A percentile compares a stretch with the other conserved stretches of the same genome.
Evolutionary conservation across 2,888 invertebrate genomes (phyloP).

Genomic region (Dryococelus australis): DNA sequence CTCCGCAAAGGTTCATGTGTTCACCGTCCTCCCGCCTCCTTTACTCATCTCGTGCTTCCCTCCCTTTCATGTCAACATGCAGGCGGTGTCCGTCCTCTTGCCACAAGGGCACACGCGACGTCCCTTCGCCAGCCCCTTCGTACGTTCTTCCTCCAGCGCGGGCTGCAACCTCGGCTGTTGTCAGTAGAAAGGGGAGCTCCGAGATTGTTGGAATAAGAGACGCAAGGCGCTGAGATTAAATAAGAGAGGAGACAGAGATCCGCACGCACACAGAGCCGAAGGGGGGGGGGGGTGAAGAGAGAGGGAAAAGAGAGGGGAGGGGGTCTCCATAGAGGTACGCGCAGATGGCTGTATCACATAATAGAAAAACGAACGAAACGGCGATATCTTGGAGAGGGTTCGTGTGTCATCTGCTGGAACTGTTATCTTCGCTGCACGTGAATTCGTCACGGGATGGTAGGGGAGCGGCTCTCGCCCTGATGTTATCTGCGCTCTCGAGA

Average conservation of each 20-base stretch:
- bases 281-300: no score
- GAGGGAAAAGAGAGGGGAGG: no score
- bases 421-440: not conserved
- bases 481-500: not conserved
- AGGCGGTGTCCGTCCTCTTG: not conserved
- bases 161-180: constrained; percentile 6
- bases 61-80: constrained; percentile 22
- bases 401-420: not conserved
- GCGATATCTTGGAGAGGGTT: not conserved
- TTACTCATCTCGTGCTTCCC: not conserved
- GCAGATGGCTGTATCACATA: not conserved
- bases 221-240: constrained; percentile 20
- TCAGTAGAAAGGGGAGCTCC: constrained; percentile 16
- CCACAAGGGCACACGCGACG: not conserved
- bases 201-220: constrained; percentile 29
- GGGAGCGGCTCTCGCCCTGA: not conserved
- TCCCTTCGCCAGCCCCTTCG: not conserved
- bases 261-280: not conserved
- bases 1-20: not conserved
- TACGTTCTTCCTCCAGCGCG: not conserved
- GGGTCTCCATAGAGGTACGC: not conserved
- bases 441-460: not conserved
- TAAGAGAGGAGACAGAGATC: constrained; percentile 17
- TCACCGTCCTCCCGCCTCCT: not conserved
- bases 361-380: not conserved